phyloP scores from a whole-genome alignment of 92 coral and sea anemone species.

The Epizoanthus ramosus region DNA sequence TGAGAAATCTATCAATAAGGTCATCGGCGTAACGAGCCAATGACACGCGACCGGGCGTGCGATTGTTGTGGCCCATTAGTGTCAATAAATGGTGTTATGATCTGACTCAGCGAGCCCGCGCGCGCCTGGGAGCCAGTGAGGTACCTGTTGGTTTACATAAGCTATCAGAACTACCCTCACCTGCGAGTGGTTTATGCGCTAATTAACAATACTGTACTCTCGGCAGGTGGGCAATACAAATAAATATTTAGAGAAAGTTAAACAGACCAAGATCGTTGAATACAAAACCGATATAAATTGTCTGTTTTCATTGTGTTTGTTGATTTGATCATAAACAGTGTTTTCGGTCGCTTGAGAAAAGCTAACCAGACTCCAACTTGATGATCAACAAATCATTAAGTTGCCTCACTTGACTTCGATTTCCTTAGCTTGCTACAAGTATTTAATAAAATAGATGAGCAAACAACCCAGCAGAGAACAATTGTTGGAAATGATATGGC shows the following conservation, averaged over 20 bases:
- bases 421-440: too few species aligned
- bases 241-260: too few species aligned
- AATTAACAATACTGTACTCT: too few species aligned
- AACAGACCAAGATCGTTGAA: too few species aligned
- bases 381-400: too few species aligned
- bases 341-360: neutral
- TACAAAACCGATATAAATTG: neutral
- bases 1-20: constrained; percentile 59
- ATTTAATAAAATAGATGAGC: too few species aligned
- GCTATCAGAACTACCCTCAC: neutral
- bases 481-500: too few species aligned
- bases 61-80: constrained; percentile 19
- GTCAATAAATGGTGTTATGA: constrained; percentile 33
- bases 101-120: neutral
- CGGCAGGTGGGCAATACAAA: too few species aligned
- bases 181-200: too few species aligned
- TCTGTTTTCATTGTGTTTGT: neutral
- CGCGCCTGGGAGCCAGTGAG: neutral
- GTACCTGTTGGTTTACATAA: constrained; percentile 24
- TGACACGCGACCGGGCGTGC: constrained; percentile 33
- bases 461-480: too few species aligned
- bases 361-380: too few species aligned
- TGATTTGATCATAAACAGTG: neutral
- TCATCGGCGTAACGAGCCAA: constrained; percentile 66
- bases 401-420: too few species aligned